Percentiles rank a stretch among this genome's conserved stretches.
These are phyloP conservation scores for Oreochromis mossambicus DNA, from an alignment of 2,797 vertebrate species.

Conservation along the genomic window DNA sequence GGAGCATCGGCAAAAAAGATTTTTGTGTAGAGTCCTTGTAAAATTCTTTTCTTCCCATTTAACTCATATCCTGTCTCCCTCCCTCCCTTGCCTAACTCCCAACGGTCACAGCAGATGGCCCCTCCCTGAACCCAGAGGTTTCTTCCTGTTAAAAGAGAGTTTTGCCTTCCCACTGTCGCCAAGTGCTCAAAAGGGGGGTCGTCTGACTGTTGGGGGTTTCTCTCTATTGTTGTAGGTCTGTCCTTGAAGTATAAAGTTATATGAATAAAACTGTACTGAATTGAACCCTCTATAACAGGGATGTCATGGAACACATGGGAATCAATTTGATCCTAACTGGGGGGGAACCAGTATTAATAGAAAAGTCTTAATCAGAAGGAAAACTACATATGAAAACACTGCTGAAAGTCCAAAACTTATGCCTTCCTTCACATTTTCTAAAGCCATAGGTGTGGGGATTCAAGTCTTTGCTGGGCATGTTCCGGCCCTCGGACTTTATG, in stretches of 20 bases:
- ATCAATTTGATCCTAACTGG: not conserved
- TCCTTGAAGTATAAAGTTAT: not conserved
- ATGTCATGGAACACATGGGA: not conserved
- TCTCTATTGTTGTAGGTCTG: not conserved
- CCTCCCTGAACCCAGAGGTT: not conserved
- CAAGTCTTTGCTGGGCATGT: not conserved
- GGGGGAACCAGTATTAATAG: not conserved
- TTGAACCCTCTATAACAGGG: not conserved
- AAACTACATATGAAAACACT: fast-evolving
- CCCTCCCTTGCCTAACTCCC: not conserved
- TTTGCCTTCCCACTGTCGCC: not conserved
- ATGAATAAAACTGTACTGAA: not conserved
- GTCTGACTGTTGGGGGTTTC: not conserved
- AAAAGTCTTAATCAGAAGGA: not conserved
- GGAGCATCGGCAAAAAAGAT: not conserved
- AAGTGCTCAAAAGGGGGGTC: not conserved
- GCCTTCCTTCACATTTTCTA: not conserved
- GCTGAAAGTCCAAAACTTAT: not conserved
- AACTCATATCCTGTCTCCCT: not conserved
- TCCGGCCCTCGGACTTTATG: not conserved
- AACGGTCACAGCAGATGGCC: not conserved
- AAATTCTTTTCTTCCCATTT: not conserved
- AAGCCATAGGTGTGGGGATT: not conserved
- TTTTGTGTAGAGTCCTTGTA: not conserved
- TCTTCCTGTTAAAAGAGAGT: not conserved